Evolutionary conservation across 2,797 vertebrate species (phyloP).

Genomic region (Uromys caudimaculatus): DNA sequence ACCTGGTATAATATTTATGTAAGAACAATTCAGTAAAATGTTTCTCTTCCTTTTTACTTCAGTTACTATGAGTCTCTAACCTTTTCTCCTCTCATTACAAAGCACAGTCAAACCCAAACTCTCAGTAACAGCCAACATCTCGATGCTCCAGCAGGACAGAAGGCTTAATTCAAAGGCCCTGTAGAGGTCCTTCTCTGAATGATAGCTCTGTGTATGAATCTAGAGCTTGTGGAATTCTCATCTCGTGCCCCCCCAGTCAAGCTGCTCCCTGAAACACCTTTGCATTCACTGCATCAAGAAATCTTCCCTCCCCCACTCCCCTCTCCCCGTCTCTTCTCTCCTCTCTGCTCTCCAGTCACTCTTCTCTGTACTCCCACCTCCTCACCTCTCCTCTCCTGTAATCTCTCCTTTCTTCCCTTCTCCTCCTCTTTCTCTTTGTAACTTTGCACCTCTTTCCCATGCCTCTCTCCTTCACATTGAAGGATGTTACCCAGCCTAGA

Average conservation of each 20-base stretch:
- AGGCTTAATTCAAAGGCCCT: constrained; percentile 79
- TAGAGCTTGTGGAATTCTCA: constrained; percentile 82
- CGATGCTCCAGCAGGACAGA: constrained; percentile 75
- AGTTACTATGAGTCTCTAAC: constrained; percentile 59
- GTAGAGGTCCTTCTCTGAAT: constrained; percentile 75
- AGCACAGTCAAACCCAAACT: constrained; percentile 83
- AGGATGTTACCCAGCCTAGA: constrained; percentile 49
- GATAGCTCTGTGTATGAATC: constrained; percentile 82
- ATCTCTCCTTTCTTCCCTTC: background rate
- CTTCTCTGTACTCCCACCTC: background rate
- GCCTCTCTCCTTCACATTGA: constrained; percentile 31
- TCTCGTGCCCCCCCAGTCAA: constrained; percentile 75
- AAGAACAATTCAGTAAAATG: constrained; percentile 84
- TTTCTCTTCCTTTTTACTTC: constrained; percentile 85
- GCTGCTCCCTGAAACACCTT: constrained; percentile 77
- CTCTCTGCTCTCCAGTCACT: background rate
- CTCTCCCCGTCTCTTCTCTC: background rate
- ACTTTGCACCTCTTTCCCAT: background rate
- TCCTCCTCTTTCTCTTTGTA: constrained; percentile 9
- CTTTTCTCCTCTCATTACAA: constrained; percentile 73
- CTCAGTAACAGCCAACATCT: constrained; percentile 81
- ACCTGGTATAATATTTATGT: constrained; percentile 84
- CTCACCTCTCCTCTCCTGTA: background rate
- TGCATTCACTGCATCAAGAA: constrained; percentile 69
- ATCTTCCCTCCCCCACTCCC: background rate